Evolutionary conservation across 2,113 vertebrate genomes (phyloP).

Genomic region (Pholis gunnellus): DNA sequence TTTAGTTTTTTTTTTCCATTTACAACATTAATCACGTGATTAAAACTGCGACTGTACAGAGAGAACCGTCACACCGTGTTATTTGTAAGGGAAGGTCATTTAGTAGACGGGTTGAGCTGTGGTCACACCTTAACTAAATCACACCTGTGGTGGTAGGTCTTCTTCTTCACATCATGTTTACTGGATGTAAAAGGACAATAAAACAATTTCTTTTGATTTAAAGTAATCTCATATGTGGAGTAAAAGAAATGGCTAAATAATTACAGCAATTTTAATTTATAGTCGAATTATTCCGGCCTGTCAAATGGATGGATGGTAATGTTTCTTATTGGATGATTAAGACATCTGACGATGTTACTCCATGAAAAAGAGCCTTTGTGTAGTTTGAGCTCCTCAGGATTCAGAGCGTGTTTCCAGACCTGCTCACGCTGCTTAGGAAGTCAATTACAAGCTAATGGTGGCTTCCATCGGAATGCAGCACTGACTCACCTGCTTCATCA

Average conservation of each 20-base stretch:
- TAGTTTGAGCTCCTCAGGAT: slow-evolving; percentile 39
- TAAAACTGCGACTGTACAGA: no score
- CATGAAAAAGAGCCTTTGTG: neutral
- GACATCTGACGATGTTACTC: neutral
- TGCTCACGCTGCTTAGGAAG: slow-evolving; percentile 40
- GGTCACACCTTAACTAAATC: no score
- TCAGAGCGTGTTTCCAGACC: slow-evolving; percentile 2
- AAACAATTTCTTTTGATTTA: no score
- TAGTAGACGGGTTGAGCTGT: no score
- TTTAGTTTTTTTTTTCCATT: no score
- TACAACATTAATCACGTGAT: no score
- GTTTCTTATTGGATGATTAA: neutral
- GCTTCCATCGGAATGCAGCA: slow-evolving; percentile 30
- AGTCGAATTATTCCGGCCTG: neutral
- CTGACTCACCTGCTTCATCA: slow-evolving; percentile 60
- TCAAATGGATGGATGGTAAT: neutral
- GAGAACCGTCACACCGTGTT: no score
- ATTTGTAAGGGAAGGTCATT: no score
- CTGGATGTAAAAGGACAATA: neutral
- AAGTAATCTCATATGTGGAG: no score
- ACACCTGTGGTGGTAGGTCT: no score
- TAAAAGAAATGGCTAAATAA: no score
- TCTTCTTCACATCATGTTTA: neutral
- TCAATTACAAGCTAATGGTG: slow-evolving; percentile 59
- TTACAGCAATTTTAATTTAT: neutral